Conservation (phyloP, 2,113 vertebrate species). For the Myiozetetes cayanensis region DNA sequence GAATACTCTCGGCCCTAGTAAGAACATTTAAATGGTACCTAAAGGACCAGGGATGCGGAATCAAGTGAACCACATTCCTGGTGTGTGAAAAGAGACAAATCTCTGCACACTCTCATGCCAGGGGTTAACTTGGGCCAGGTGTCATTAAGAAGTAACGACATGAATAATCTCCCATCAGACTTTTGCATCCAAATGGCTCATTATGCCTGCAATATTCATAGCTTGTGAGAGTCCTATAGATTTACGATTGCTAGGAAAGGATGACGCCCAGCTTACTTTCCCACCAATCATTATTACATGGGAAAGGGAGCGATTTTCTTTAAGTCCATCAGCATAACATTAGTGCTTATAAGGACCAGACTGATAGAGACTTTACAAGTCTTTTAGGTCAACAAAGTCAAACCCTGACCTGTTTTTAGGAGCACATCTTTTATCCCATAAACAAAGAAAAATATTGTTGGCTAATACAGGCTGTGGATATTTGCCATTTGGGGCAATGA, state of each 20-base stretch:
- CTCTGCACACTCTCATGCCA: neutral
- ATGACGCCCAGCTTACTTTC: constrained; percentile 51
- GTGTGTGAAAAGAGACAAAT: neutral
- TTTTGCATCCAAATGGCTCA: constrained; percentile 41
- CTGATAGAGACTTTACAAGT: neutral
- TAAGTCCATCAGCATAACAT: constrained; percentile 41
- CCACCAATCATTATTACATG: constrained; percentile 55
- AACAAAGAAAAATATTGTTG: neutral
- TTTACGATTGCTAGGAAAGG: constrained; percentile 52
- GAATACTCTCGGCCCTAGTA: neutral
- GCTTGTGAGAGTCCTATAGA: constrained; percentile 48
- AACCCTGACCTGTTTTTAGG: neutral
- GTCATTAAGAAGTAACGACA: neutral
- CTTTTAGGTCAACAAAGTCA: neutral
- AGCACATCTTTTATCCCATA: neutral
- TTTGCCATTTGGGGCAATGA: neutral
- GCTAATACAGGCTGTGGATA: neutral
- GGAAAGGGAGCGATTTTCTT: constrained; percentile 46
- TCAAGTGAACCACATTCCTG: neutral
- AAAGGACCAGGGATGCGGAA: neutral
- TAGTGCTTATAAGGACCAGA: neutral
- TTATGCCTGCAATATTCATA: constrained; percentile 31
- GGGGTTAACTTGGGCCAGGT: neutral
- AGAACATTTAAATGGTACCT: neutral
- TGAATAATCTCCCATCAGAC: neutral